Percentiles rank a stretch among this genome's conserved stretches.
These are phyloP conservation scores for Lithobius niger DNA, from an alignment of 1,140 invertebrate species.

Conservation along the genomic window DNA sequence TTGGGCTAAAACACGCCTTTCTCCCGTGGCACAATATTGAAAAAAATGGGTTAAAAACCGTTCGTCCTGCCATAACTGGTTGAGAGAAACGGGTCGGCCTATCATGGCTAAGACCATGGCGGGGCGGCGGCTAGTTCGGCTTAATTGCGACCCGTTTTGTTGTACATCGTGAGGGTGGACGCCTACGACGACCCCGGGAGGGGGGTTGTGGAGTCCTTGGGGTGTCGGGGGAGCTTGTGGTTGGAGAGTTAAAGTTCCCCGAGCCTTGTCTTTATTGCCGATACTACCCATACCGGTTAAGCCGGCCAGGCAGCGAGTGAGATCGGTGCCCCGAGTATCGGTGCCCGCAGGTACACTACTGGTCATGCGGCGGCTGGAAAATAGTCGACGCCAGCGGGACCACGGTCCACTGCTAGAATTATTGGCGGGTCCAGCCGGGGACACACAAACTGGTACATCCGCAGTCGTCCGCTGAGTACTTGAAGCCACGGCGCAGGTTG, in stretches of 20 bases:
- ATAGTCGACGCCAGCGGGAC: not conserved
- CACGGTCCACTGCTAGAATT: not conserved
- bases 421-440: not conserved
- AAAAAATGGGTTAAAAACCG: slow-evolving; percentile 71
- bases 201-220: slow-evolving; percentile 9
- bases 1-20: slow-evolving; percentile 61
- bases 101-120: slow-evolving; percentile 17
- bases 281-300: not conserved
- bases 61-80: slow-evolving; percentile 66
- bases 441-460: not conserved
- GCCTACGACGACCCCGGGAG: slow-evolving; percentile 12
- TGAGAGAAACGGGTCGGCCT: slow-evolving; percentile 31
- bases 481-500: not conserved
- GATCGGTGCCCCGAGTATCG: not conserved
- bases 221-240: slow-evolving; percentile 13
- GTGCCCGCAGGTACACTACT: not conserved
- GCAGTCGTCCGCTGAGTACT: not conserved
- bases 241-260: not conserved
- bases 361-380: not conserved
- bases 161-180: slow-evolving; percentile 9
- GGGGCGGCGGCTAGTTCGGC: slow-evolving; percentile 7
- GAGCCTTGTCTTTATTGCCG: not conserved
- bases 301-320: slow-evolving; percentile 6
- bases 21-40: slow-evolving; percentile 62
- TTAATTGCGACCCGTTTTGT: slow-evolving; percentile 11